phyloP scores from a whole-genome alignment of 2,113 vertebrate genomes.

The Telmatochromis brachygnathus region DNA sequence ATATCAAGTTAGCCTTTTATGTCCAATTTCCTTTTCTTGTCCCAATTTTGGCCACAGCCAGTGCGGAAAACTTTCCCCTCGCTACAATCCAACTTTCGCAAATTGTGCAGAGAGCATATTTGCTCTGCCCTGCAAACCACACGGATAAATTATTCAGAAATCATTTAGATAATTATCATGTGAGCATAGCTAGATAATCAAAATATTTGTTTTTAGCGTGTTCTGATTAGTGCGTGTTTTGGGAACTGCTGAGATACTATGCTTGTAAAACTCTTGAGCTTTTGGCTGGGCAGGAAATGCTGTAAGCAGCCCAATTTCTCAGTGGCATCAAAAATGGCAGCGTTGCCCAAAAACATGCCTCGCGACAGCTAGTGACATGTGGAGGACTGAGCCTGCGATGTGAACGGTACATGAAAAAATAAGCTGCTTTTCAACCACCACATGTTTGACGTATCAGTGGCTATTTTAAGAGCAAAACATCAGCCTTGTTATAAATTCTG shows the following conservation, averaged over 20 bases:
- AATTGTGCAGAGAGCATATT: conserved; percentile 19
- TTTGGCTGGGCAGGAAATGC: not conserved
- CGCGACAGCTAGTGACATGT: not conserved
- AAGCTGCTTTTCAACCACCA: conserved; percentile 23
- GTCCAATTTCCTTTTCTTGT: conserved; percentile 52
- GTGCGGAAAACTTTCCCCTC: conserved; percentile 46
- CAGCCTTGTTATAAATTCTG: conserved; percentile 62
- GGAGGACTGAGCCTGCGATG: not conserved
- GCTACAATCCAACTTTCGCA: conserved; percentile 26
- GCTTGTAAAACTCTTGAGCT: conserved; percentile 6
- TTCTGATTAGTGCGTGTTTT: conserved; percentile 13
- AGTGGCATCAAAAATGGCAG: not conserved
- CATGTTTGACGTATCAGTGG: not conserved
- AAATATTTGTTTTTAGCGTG: conserved; percentile 24
- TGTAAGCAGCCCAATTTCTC: not conserved
- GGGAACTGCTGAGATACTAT: not conserved
- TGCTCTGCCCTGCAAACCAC: conserved; percentile 17
- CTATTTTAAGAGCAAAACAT: conserved; percentile 37
- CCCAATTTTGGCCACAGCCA: conserved; percentile 46
- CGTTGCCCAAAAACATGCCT: not conserved
- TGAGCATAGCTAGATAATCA: not conserved
- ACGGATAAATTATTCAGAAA: conserved; percentile 18
- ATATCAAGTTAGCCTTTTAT: conserved; percentile 65
- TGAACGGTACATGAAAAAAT: conserved; percentile 28
- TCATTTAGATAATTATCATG: conserved; percentile 15